Evolutionary conservation across 2,113 vertebrate species (phyloP), one percentile per base, ranked within the genome.

Genomic region (Sphyrna mokarran): DNA sequence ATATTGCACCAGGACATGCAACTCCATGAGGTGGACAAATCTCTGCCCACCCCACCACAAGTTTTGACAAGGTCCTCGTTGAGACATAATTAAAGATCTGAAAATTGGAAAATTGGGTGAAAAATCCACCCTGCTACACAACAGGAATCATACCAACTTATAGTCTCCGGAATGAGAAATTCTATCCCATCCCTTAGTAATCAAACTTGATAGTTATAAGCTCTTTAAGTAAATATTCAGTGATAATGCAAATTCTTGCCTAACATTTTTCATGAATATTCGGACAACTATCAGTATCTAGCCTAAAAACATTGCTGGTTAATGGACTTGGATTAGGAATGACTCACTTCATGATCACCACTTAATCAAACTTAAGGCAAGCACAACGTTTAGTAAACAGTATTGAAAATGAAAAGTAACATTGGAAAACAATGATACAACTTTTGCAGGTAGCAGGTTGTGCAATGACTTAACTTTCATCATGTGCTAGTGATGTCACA

Each of bases 401-500:
- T 2, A 18, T 66, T 93, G 61, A 93, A 93, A 37, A 33, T 68
- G 16, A 68, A 66, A 22, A 3, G 33, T 33, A 63, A 66, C 58
- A 37, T 91, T 0, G 1, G 29, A 63, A 91, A 91, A 91, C 18
- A n/a, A 61, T 33, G 11, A 61, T 93, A 54, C 29, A 72, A 54
- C 10, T 72, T 6, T 48, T 72, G 40, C 91, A 94, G 33, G 91
- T 94, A 20, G 23, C 33, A 37, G 72, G 63, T 94, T 69, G 66
- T 72, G 94, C 43, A 95, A 95, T 29, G 37, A 26, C 11, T 72
- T 29, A 95, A 72, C 68, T 70, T 69, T 94, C 37, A 0, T 69
- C 63, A 76, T 72, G 69, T 70, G 69, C 40, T 95, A 54, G 40
- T 95, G 68, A 72, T 95, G 94, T 95, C 94, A 95, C 69, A 95